phyloP scores from a whole-genome alignment of 2,113 vertebrate species.

The Stigmatopora nigra region DNA sequence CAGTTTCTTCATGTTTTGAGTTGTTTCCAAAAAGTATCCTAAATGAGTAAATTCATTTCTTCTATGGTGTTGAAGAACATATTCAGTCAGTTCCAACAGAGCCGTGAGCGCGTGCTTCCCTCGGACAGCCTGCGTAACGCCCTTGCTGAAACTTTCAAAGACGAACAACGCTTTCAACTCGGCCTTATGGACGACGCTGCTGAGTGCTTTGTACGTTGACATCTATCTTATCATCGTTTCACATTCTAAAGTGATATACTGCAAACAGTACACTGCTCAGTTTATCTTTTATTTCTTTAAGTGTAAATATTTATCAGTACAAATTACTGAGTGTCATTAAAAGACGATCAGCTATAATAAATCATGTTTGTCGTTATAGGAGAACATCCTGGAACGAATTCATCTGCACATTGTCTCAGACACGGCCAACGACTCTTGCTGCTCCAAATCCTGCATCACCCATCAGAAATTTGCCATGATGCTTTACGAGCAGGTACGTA shows the following conservation, averaged over 20 bases:
- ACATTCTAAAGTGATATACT: background rate
- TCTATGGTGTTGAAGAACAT: constrained; percentile 73
- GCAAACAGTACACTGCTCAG: background rate
- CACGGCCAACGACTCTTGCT: constrained; percentile 81
- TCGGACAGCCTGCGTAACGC: constrained; percentile 91
- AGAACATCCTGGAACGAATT: constrained; percentile 93
- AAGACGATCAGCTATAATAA: background rate
- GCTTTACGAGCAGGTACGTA: constrained; percentile 89
- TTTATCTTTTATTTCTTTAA: background rate
- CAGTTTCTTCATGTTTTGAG: background rate
- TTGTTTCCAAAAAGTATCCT: background rate
- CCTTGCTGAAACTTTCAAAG: constrained; percentile 92
- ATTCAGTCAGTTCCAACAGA: constrained; percentile 94
- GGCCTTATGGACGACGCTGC: constrained; percentile 97
- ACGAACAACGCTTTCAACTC: constrained; percentile 96
- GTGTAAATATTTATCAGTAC: background rate
- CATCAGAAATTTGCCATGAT: constrained; percentile 99
- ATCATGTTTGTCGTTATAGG: constrained; percentile 59
- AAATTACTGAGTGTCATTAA: background rate
- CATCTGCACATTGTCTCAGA: constrained; percentile 93
- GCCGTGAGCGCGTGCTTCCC: constrained; percentile 86
- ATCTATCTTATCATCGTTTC: constrained; percentile 3
- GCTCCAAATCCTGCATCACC: constrained; percentile 92
- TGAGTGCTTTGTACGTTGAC: constrained; percentile 88
- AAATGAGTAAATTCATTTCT: background rate